phyloP scores from a whole-genome alignment of 2,113 vertebrate species.

The Ceuthmochares aereus region DNA sequence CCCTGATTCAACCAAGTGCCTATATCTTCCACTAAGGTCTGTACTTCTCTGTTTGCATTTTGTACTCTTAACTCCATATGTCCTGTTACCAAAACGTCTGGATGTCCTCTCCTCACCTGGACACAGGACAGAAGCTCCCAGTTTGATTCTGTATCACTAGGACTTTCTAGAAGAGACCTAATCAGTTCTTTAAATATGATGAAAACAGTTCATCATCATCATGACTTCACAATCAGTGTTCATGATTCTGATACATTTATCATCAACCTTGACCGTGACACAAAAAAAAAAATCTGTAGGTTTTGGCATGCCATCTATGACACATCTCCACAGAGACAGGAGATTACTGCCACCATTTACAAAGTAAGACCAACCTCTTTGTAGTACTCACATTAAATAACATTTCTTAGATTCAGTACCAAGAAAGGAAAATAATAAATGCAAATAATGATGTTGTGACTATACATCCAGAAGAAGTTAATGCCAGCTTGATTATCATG shows the following conservation, averaged over 20 bases:
- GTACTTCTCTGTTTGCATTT: not conserved
- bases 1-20: not conserved
- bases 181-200: not conserved
- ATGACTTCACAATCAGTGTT: not conserved
- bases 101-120: not conserved
- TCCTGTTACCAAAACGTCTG: not conserved
- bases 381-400: not conserved
- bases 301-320: not conserved
- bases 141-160: not conserved
- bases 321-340: not conserved
- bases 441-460: not conserved
- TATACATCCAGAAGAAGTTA: not conserved
- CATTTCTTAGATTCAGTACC: not conserved
- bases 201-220: not conserved
- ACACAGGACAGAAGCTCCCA: not conserved
- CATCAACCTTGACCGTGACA: not conserved
- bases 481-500: not conserved
- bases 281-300: not conserved
- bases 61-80: not conserved
- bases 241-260: not conserved
- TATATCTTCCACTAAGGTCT: rapidly evolving
- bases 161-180: not conserved
- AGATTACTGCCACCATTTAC: not conserved
- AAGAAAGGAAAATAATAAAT: not conserved
- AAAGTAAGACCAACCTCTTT: not conserved